Percentiles rank a stretch among this genome's conserved stretches.
Evolutionary conservation across 2,113 vertebrate species (phyloP).

Genomic region (Progne subis): DNA sequence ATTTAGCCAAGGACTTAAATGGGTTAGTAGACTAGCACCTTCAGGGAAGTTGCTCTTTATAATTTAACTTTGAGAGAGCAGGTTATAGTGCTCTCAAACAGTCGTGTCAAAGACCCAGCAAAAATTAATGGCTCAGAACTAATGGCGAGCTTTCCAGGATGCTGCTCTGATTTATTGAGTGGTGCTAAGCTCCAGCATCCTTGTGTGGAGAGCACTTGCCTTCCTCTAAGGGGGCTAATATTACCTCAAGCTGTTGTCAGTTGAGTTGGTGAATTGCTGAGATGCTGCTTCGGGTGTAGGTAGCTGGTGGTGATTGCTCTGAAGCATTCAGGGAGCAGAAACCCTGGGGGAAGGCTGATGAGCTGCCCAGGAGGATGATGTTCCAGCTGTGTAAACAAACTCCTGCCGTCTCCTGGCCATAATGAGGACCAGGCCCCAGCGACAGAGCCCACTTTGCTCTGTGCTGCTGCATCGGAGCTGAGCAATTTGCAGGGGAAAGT

Average conservation of each 20-base stretch:
- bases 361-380: slow-evolving; percentile 67
- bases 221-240: slow-evolving; percentile 76
- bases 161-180: slow-evolving; percentile 80
- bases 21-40: slow-evolving; percentile 44
- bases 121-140: slow-evolving; percentile 79
- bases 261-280: slow-evolving; percentile 78
- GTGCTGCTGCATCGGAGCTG: slow-evolving; percentile 71
- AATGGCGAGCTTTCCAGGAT: slow-evolving; percentile 75
- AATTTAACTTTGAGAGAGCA: slow-evolving; percentile 70
- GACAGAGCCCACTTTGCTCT: slow-evolving; percentile 42
- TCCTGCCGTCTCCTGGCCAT: slow-evolving; percentile 61
- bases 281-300: slow-evolving; percentile 67
- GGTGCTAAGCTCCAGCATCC: slow-evolving; percentile 68
- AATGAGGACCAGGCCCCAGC: slow-evolving; percentile 68
- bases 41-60: slow-evolving; percentile 68
- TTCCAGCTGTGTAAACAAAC: slow-evolving; percentile 71
- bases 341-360: slow-evolving; percentile 75
- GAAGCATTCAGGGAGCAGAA: slow-evolving; percentile 75
- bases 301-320: slow-evolving; percentile 79
- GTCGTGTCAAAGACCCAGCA: slow-evolving; percentile 69
- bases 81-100: slow-evolving; percentile 67
- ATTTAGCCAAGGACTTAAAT: slow-evolving; percentile 52
- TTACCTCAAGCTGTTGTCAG: slow-evolving; percentile 80
- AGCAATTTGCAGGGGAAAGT: slow-evolving; percentile 77
- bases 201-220: slow-evolving; percentile 77